Conservation (phyloP, 2,888 invertebrate genomes). For the Leptinotarsa juncta region DNA sequence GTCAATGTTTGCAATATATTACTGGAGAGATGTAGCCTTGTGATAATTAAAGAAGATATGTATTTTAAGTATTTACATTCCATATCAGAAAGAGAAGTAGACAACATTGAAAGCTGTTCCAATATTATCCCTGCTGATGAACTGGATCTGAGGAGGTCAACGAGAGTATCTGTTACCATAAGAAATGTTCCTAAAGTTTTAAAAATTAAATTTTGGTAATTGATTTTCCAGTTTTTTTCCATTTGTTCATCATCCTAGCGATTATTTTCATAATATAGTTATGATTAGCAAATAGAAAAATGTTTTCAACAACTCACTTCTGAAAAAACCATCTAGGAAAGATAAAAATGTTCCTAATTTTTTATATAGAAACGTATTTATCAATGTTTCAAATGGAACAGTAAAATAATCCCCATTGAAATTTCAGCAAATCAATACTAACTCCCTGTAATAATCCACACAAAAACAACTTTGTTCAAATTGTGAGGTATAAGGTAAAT, state of each 20-base stretch:
- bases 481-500: no score
- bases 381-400: no score
- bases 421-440: no score
- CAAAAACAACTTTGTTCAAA: no score
- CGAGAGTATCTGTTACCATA: slow-evolving; percentile 90
- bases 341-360: no score
- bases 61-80: slow-evolving; percentile 89
- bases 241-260: background rate
- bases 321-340: no score
- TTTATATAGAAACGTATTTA: no score
- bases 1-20: no score
- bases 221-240: background rate
- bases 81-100: slow-evolving; percentile 79
- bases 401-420: no score
- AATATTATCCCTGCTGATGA: slow-evolving; percentile 73
- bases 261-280: background rate
- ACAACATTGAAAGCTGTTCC: slow-evolving; percentile 73
- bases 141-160: slow-evolving; percentile 72
- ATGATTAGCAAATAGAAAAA: background rate
- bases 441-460: no score
- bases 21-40: slow-evolving; percentile 87
- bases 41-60: slow-evolving; percentile 85
- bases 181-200: slow-evolving; percentile 92
- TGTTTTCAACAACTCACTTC: no score
- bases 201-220: slow-evolving; percentile 70